Conservation (phyloP, 2,888 invertebrate genomes). For the Nebria brevicollis region DNA sequence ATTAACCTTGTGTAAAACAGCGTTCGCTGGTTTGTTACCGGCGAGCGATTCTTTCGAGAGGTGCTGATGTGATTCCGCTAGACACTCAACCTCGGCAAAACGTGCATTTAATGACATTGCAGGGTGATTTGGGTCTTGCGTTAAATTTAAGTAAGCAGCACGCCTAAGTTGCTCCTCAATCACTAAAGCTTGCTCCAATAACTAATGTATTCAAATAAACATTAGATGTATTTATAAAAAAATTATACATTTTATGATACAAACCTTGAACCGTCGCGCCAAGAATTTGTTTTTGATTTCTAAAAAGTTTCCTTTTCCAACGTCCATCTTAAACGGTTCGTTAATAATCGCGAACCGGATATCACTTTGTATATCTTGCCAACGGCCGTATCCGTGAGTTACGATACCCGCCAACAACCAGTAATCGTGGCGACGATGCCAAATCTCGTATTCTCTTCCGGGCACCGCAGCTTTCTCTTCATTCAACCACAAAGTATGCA, state of each 20-base stretch:
- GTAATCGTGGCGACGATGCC: slow-evolving; percentile 99
- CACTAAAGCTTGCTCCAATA: slow-evolving; percentile 97
- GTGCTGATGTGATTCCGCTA: slow-evolving; percentile 98
- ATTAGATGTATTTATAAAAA: slow-evolving; percentile 22
- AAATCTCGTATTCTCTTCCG: slow-evolving; percentile 97
- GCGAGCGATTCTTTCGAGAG: slow-evolving; percentile 97
- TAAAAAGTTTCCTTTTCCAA: slow-evolving; percentile 97
- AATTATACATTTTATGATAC: slow-evolving; percentile 22
- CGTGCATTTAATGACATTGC: slow-evolving; percentile 98
- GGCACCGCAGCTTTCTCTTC: slow-evolving; percentile 96
- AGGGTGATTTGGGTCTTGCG: slow-evolving; percentile 97
- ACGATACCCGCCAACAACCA: slow-evolving; percentile 99
- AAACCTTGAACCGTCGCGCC: slow-evolving; percentile 94
- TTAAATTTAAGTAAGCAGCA: slow-evolving; percentile 96
- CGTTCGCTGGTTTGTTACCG: slow-evolving; percentile 98
- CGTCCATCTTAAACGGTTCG: slow-evolving; percentile 99
- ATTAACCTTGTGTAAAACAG: slow-evolving; percentile 93
- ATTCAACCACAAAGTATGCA: slow-evolving; percentile 98
- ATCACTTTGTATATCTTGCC: slow-evolving; percentile 99
- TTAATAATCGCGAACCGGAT: slow-evolving; percentile 97
- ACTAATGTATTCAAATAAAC: slow-evolving; percentile 61
- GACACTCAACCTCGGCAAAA: slow-evolving; percentile 95
- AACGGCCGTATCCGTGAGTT: slow-evolving; percentile 93
- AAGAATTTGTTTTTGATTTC: slow-evolving; percentile 99
- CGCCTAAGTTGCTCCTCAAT: slow-evolving; percentile 98